Evolutionary conservation across 2,797 vertebrate species (phyloP).

Genomic region (Gymnothorax javanicus): DNA sequence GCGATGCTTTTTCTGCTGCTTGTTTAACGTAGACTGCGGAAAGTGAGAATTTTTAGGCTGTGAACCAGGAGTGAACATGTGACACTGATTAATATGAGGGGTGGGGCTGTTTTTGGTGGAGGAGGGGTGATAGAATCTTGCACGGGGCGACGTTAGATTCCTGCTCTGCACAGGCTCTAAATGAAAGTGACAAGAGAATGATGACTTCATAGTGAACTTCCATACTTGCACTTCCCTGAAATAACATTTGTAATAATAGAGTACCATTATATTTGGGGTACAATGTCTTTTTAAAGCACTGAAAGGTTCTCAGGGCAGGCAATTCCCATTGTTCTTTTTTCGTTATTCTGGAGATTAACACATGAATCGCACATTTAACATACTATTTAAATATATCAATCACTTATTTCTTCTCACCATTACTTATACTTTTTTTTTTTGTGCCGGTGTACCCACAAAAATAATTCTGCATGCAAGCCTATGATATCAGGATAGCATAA

Average conservation of each 20-base stretch:
- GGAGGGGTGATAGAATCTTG: neutral
- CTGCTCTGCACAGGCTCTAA: neutral
- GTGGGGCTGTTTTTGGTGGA: neutral
- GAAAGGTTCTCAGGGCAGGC: neutral
- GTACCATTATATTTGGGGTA: neutral
- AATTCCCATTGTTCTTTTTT: neutral
- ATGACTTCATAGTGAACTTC: neutral
- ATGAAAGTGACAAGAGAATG: neutral
- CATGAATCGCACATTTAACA: neutral
- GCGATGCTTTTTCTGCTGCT: slow-evolving; percentile 1
- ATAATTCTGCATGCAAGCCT: too few species aligned
- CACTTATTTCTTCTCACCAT: too few species aligned
- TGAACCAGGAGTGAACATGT: neutral
- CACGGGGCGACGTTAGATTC: neutral
- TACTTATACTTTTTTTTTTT: neutral
- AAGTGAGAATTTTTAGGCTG: neutral
- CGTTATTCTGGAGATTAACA: neutral
- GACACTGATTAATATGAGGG: neutral
- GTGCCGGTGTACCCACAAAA: too few species aligned
- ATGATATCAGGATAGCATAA: too few species aligned
- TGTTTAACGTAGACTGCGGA: neutral
- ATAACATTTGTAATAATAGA: neutral
- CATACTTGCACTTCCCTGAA: neutral
- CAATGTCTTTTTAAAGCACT: neutral
- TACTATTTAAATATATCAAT: too few species aligned